Evolutionary conservation across 2,113 vertebrate genomes (phyloP), one percentile per base, ranked within the genome.

Genomic region (Lycaon pictus): DNA sequence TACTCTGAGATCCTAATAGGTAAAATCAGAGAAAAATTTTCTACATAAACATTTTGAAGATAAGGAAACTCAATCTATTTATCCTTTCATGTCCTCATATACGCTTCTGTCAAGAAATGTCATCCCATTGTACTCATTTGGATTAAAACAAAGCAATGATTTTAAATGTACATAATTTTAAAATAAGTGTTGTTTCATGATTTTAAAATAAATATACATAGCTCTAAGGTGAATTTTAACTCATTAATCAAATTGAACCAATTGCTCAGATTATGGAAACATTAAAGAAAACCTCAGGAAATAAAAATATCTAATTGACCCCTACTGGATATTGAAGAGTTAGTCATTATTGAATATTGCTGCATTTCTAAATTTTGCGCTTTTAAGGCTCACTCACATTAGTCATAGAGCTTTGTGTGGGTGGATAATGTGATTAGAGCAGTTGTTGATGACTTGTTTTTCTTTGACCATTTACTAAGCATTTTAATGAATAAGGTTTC

Each of bases 401-500:
- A 93, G 37, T 86, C 65, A 93, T 43, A 92, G 23, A 79, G 16
- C 9, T 55, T 93, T 92, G 20, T 84, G 87, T 95, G 56, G 63
- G 87, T 88, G 62, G 72, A 29, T 79, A 94, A 37, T 84, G 58
- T 55, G 56, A 16, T 93, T 74, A 84, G 16, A 94, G n/a, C 11
- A 95, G 62, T 87, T 85, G 60, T 25, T 79, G 51, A 84, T 67
- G 79, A 80, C 17, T 96, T 96, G 79, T 93, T 98, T 98, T 83
- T 77, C 92, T 96, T 88, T 95, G n/a, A 90, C 71, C 10, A 56
- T 72, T 95, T 89, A 96, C 58, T 51, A 96, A 97, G 69, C 29
- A 84, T 71, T 96, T 94, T 93, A 95, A 89, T 91, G 83, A 97
- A 89, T 89, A 95, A 83, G 43, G 37, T 91, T 96, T 97, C 86